phyloP scores from a whole-genome alignment of 1,140 invertebrate genomes.

The Panonychus citri region DNA sequence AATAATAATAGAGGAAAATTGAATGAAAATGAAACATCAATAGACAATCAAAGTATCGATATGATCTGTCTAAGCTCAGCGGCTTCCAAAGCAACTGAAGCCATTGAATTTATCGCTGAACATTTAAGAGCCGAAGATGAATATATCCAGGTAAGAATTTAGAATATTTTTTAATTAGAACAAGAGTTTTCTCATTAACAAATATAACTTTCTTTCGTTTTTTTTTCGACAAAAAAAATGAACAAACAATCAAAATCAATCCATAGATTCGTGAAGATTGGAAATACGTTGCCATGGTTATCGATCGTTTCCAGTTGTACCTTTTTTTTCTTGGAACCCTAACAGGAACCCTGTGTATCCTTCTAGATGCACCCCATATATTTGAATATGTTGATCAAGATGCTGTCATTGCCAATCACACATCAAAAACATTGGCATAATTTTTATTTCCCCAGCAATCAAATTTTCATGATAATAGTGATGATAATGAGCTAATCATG shows the following conservation, averaged over 20 bases:
- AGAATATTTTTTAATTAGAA: too few relatives aligned
- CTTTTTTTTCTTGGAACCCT: conserved; percentile 92
- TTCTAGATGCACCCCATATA: conserved; percentile 97
- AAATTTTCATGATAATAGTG: not conserved
- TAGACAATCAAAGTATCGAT: conserved; percentile 72
- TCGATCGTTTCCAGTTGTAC: conserved; percentile 85
- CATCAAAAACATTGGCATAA: too few relatives aligned
- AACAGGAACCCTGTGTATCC: conserved; percentile 70
- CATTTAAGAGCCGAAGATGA: conserved; percentile 88
- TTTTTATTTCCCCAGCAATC: not conserved
- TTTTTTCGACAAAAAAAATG: not conserved
- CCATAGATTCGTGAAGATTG: conserved; percentile 88
- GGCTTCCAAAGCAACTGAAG: conserved; percentile 70
- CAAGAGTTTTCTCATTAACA: too few relatives aligned
- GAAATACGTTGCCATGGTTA: conserved; percentile 99
- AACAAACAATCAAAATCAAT: too few relatives aligned
- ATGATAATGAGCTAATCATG: too few relatives aligned
- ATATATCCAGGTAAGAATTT: conserved; percentile 72
- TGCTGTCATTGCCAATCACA: conserved; percentile 49
- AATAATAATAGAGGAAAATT: too few relatives aligned
- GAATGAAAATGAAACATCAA: conserved; percentile 28
- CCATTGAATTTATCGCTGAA: conserved; percentile 91
- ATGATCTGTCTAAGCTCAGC: conserved; percentile 68
- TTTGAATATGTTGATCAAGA: conserved; percentile 97
- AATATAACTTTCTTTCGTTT: not conserved